Conservation (phyloP, 2,797 vertebrate genomes). For the Pangasius mekongensis region DNA sequence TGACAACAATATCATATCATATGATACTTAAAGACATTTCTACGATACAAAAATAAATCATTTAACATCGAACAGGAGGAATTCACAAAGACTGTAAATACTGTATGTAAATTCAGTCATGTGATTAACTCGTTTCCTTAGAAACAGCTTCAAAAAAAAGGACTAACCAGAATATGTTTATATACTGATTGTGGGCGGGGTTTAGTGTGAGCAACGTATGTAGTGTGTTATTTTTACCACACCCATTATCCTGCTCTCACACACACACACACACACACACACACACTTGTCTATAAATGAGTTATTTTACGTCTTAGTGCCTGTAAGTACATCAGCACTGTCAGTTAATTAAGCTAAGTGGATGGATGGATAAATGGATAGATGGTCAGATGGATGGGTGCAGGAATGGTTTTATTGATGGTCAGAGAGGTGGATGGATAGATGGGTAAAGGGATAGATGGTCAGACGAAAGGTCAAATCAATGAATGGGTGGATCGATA, state of each 20-base stretch:
- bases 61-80: neutral
- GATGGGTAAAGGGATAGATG: neutral
- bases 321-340: neutral
- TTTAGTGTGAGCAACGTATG: neutral
- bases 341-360: constrained; percentile 4
- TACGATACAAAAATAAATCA: neutral
- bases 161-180: neutral
- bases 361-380: neutral
- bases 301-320: neutral
- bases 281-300: neutral
- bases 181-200: neutral
- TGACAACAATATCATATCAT: no score
- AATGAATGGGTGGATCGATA: neutral
- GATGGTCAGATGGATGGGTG: neutral
- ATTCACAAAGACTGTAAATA: neutral
- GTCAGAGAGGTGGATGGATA: neutral
- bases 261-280: neutral
- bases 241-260: neutral
- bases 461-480: neutral
- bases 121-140: neutral
- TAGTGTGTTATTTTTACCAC: neutral
- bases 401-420: neutral
- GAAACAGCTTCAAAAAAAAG: neutral
- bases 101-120: neutral
- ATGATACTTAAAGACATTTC: neutral